Percentiles rank a stretch among this genome's conserved stretches.
Evolutionary conservation across 1,140 invertebrate species (phyloP).

Genomic region (Philaenus spumarius): DNA sequence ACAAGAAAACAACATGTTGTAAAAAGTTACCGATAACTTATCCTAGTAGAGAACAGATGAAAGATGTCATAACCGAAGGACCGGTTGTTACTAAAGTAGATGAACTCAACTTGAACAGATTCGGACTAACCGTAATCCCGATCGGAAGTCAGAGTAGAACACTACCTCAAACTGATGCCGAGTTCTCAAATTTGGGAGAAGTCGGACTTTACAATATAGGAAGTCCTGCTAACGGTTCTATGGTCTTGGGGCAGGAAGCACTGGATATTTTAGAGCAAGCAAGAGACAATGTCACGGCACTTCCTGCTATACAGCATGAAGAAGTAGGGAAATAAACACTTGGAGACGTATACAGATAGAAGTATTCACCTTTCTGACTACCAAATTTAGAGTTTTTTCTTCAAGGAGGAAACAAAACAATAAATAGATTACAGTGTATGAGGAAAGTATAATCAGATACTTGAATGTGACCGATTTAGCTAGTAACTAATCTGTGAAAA

Average conservation of each 20-base stretch:
- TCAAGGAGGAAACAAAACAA: too few relatives aligned
- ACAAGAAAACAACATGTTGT: neutral
- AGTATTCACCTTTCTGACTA: too few relatives aligned
- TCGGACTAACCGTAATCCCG: conserved; percentile 7
- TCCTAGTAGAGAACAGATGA: neutral
- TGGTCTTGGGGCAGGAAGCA: conserved; percentile 12
- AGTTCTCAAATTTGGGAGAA: conserved; percentile 5
- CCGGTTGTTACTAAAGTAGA: neutral
- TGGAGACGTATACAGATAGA: too few relatives aligned
- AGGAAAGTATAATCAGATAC: too few relatives aligned
- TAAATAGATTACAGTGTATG: too few relatives aligned
- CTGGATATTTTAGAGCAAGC: conserved; percentile 11
- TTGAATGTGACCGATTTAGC: too few relatives aligned
- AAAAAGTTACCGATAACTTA: neutral
- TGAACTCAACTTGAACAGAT: conserved; percentile 12
- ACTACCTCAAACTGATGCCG: conserved; percentile 9
- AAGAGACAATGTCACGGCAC: conserved; percentile 4
- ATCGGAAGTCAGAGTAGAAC: neutral
- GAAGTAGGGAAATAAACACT: conserved; percentile 7
- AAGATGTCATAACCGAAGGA: neutral
- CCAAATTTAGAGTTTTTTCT: too few relatives aligned
- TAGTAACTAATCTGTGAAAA: too few relatives aligned
- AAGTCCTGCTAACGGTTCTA: neutral
- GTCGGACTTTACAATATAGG: conserved; percentile 1
- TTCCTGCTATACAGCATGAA: conserved; percentile 3